Evolutionary conservation across 2,888 invertebrate genomes (phyloP).

Genomic region (Hylaea fasciaria): DNA sequence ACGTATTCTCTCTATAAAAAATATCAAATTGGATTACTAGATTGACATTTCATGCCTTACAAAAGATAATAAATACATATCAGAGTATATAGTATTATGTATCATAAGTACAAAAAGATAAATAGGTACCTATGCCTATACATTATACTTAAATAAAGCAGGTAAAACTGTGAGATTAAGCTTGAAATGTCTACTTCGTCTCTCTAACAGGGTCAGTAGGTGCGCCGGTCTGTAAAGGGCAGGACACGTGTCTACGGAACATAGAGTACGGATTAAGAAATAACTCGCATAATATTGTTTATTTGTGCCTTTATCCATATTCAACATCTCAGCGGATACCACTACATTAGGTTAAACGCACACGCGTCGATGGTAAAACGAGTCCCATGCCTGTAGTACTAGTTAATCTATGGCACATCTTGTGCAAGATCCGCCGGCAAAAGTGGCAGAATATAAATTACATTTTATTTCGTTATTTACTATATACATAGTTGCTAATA

Average conservation of each 20-base stretch:
- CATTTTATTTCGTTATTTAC: slow-evolving; percentile 16
- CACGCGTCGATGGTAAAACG: slow-evolving; percentile 21
- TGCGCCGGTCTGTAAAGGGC: slow-evolving; percentile 21
- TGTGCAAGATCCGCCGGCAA: slow-evolving; percentile 37
- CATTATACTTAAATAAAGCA: too few relatives aligned
- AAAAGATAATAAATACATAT: too few relatives aligned
- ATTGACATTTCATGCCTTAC: too few relatives aligned
- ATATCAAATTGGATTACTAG: too few relatives aligned
- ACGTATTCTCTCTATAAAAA: too few relatives aligned
- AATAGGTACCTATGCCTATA: too few relatives aligned
- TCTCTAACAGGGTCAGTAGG: slow-evolving; percentile 9
- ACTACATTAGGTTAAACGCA: slow-evolving; percentile 29
- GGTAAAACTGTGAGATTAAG: too few relatives aligned
- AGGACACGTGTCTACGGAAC: background rate
- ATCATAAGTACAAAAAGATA: too few relatives aligned
- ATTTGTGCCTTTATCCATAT: slow-evolving; percentile 47
- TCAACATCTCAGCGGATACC: slow-evolving; percentile 43
- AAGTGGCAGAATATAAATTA: slow-evolving; percentile 36
- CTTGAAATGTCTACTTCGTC: background rate
- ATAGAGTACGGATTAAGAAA: slow-evolving; percentile 43
- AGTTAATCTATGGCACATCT: slow-evolving; percentile 5
- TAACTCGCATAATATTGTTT: slow-evolving; percentile 43
- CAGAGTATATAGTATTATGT: too few relatives aligned
- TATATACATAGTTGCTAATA: background rate
- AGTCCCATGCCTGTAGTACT: slow-evolving; percentile 13